phyloP scores from a whole-genome alignment of 2,888 invertebrate species.

The Tineola bisselliella region DNA sequence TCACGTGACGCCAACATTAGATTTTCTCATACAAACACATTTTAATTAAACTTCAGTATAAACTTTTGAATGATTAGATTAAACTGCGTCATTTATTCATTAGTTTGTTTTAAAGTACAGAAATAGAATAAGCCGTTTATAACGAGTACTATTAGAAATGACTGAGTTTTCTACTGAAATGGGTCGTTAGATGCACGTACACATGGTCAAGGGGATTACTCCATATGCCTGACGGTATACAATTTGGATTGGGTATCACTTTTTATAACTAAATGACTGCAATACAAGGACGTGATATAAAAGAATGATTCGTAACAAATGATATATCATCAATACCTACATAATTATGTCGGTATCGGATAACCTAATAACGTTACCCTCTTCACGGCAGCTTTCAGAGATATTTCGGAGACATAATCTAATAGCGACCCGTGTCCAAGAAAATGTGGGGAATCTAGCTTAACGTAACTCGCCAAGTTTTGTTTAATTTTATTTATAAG shows the following conservation, averaged over 20 bases:
- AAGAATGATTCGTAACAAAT: not conserved
- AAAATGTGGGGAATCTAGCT: not conserved
- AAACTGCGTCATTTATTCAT: too few species aligned
- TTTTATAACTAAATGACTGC: too few species aligned
- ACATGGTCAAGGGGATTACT: too few species aligned
- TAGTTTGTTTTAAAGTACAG: too few species aligned
- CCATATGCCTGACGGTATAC: too few species aligned
- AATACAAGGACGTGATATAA: too few species aligned
- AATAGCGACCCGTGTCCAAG: conserved; percentile 29
- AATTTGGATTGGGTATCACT: too few species aligned
- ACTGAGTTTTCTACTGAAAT: too few species aligned
- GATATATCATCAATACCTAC: conserved; percentile 2
- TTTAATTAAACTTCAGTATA: not conserved
- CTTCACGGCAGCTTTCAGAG: conserved; percentile 21
- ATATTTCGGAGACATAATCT: conserved; percentile 37
- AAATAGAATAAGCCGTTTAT: too few species aligned
- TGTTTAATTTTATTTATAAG: not conserved
- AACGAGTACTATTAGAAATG: too few species aligned
- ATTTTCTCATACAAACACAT: not conserved
- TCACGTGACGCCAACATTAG: not conserved
- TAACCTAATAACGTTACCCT: conserved; percentile 49
- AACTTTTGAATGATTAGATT: not conserved
- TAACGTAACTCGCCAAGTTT: not conserved
- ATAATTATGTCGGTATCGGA: conserved; percentile 26
- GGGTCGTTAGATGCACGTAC: too few species aligned